A percentile compares a stretch with the other conserved stretches of the same genome.
These are phyloP conservation scores for Crypturellus undulatus DNA, from an alignment of 2,113 vertebrate species.

Conservation along the genomic window DNA sequence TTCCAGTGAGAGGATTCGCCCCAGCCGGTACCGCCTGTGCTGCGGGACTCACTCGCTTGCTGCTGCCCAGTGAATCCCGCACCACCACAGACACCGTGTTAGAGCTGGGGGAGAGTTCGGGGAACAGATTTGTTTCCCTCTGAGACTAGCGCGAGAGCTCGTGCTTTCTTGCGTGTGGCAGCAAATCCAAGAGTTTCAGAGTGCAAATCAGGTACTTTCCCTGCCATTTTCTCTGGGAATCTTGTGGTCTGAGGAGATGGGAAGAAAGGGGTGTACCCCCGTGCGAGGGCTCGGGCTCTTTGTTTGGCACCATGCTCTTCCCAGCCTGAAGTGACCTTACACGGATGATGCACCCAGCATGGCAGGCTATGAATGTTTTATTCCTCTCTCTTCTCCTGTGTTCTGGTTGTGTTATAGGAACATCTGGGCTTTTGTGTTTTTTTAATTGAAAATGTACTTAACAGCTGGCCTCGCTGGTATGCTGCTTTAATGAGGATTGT, in stretches of 20 bases:
- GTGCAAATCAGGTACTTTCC: not conserved
- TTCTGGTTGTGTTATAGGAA: constrained; percentile 45
- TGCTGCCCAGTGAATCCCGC: rapidly evolving
- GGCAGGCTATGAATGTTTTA: constrained; percentile 57
- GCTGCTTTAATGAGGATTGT: constrained; percentile 60
- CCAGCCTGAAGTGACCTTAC: constrained; percentile 74
- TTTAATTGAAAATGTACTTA: constrained; percentile 30
- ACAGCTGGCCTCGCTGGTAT: constrained; percentile 5
- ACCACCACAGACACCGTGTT: not conserved
- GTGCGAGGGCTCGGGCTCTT: not conserved
- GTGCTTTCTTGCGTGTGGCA: not conserved
- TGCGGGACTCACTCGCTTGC: not conserved
- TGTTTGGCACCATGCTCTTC: not conserved
- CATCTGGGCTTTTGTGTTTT: constrained; percentile 55
- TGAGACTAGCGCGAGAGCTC: not conserved
- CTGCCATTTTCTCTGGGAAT: not conserved
- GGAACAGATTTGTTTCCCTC: not conserved
- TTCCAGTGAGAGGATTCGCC: not conserved
- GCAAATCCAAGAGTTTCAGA: not conserved
- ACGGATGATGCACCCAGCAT: not conserved
- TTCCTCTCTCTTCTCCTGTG: not conserved
- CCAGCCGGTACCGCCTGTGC: not conserved
- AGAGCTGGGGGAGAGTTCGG: not conserved
- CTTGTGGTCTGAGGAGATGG: not conserved
- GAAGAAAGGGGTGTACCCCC: not conserved